Evolutionary conservation across 2,797 vertebrate genomes (phyloP), one percentile per base, ranked within the genome.

Genomic region (Pangasius krempfi): DNA sequence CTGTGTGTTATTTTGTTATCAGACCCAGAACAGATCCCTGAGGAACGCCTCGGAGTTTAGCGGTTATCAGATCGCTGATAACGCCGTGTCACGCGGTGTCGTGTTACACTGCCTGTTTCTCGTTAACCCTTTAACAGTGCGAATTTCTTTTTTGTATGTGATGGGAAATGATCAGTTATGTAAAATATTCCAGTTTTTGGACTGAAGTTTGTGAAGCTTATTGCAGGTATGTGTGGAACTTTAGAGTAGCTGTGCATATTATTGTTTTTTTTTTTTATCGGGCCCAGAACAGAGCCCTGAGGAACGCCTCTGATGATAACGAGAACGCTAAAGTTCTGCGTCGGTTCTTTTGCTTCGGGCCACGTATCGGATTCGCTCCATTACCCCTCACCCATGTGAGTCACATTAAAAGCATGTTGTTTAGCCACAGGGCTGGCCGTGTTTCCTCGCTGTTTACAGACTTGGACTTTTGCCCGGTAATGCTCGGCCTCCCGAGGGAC

Each of bases 401-500:
- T 90, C 83, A 87, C 58, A 50, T 70, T 90, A 84, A 86, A 92
- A 85, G 64, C 84, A 83, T 87, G 80, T 87, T 84, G 89, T 91
- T 91, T 92, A 88, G 82, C 89, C 79, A 86, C 66, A 37, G 81
- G 73, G 37, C 86, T 89, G 89, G 81, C 90, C 78, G 52, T 85
- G 75, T 84, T 88, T 80, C 90, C 81, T 87, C 91, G 86, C 89
- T 89, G 72, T 92, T 89, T 70, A 68, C 87, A 92, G 82, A 62
- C 85, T 93, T 94, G 93, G 92, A 92, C 79, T 33, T 73, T 88
- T 94, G 94, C 93, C 95, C 89, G 81, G 93, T 90, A 93, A 88
- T 91, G 92, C 94, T 94, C 93, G 82, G 92, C 92, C 92, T 94
- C 94, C 94, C 92, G 66, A 93, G 95, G 93, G 94, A 94, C 94